Conservation (phyloP, 92 coral and sea anemone genomes). For the Porites rus region DNA sequence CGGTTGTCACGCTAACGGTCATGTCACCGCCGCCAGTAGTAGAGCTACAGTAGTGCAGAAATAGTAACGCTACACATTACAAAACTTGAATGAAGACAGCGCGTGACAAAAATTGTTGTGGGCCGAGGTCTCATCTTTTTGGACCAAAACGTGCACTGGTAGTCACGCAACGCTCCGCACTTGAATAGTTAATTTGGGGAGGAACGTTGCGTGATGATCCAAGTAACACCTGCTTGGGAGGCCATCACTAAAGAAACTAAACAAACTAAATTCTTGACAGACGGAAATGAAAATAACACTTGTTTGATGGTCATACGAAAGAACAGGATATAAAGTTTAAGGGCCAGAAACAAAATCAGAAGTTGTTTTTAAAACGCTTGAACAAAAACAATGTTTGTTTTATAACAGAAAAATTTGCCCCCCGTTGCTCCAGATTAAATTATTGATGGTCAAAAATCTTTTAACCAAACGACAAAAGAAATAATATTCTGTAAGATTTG, state of each 20-base stretch:
- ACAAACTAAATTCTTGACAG: background rate
- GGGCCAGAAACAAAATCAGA: background rate
- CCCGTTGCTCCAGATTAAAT: background rate
- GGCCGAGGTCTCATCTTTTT: too few relatives aligned
- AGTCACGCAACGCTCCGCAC: too few relatives aligned
- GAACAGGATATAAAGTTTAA: background rate
- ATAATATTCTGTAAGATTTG: background rate
- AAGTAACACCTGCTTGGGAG: too few relatives aligned
- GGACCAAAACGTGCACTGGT: too few relatives aligned
- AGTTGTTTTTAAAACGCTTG: background rate
- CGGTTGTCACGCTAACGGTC: conserved; percentile 62
- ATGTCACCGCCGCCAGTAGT: conserved; percentile 58
- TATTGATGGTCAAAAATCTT: background rate
- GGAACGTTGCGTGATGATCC: too few relatives aligned
- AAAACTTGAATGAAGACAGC: background rate
- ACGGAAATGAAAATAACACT: background rate
- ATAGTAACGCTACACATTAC: background rate
- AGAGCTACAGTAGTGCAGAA: conserved; percentile 18
- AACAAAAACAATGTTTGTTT: background rate
- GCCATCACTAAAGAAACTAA: background rate
- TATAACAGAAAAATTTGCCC: background rate
- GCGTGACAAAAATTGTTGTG: too few relatives aligned
- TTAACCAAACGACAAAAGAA: too few relatives aligned
- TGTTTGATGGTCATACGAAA: background rate
- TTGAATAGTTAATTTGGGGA: too few relatives aligned